These are phyloP conservation scores for Rhadinocentrus ornatus DNA, from an alignment of 2,797 vertebrate genomes.

Conservation along the genomic window DNA sequence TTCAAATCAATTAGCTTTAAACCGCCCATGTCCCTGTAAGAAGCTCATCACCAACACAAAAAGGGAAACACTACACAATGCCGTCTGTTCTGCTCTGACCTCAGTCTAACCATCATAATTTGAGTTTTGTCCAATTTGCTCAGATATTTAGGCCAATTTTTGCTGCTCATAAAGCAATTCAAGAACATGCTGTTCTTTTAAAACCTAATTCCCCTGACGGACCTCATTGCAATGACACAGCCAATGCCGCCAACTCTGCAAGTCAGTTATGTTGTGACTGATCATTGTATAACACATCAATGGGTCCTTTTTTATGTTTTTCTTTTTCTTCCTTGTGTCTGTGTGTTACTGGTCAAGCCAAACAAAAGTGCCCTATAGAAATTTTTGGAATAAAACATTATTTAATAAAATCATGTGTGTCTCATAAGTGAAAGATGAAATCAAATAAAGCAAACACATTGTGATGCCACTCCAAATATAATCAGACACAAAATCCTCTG, in stretches of 20 bases:
- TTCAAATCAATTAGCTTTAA: not conserved
- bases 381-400: conserved; percentile 16
- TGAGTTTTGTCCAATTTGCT: not conserved
- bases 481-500: conserved; percentile 65
- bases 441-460: conserved; percentile 50
- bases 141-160: not conserved
- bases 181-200: not conserved
- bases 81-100: not conserved
- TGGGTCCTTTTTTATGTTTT: not conserved
- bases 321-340: not conserved
- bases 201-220: not conserved
- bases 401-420: conserved; percentile 21
- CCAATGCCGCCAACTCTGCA: not conserved
- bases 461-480: conserved; percentile 58
- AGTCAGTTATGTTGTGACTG: not conserved
- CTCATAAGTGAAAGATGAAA: conserved; percentile 39
- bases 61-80: not conserved
- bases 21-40: not conserved
- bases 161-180: not conserved
- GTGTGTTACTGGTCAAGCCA: conserved; percentile 1
- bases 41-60: not conserved
- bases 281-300: not conserved
- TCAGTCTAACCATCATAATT: not conserved
- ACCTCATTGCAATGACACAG: not conserved
- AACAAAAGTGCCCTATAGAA: not conserved